A percentile compares a stretch with the other conserved stretches of the same genome.
Conservation (phyloP, 2,888 invertebrate species). For the Eupithecia vulgata region DNA sequence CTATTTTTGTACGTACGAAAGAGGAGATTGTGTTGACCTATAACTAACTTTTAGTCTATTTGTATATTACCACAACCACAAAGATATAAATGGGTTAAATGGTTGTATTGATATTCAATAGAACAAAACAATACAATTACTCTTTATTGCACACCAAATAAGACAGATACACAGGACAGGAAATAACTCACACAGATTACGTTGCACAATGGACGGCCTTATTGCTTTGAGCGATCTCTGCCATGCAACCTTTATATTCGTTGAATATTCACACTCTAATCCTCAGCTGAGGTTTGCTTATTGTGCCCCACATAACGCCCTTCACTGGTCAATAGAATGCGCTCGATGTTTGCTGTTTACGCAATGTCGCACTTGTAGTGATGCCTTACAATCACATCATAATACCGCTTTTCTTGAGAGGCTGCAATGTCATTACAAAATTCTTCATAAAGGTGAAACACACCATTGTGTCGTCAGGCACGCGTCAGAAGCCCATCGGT, state of each 20-base stretch:
- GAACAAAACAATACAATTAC: too few species aligned
- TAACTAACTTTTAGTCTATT: too few species aligned
- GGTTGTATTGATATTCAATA: slow-evolving; percentile 17
- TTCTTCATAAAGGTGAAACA: neutral
- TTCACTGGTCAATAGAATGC: slow-evolving; percentile 55
- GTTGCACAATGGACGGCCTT: too few species aligned
- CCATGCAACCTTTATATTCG: neutral
- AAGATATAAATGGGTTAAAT: too few species aligned
- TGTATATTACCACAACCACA: too few species aligned
- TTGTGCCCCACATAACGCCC: slow-evolving; percentile 57
- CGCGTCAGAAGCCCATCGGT: neutral
- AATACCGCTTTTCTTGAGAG: neutral
- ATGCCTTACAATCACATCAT: slow-evolving; percentile 1
- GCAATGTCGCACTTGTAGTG: slow-evolving; percentile 46
- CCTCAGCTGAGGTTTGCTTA: slow-evolving; percentile 41
- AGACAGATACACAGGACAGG: too few species aligned
- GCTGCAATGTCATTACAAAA: neutral
- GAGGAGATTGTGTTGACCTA: too few species aligned
- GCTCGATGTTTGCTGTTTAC: slow-evolving; percentile 48
- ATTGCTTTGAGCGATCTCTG: too few species aligned
- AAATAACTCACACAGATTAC: too few species aligned
- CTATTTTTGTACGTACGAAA: too few species aligned
- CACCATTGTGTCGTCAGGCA: neutral
- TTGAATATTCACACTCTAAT: slow-evolving; percentile 33
- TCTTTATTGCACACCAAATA: too few species aligned